A percentile compares a stretch with the other conserved stretches of the same genome.
Evolutionary conservation across 2,888 invertebrate genomes (phyloP).

Genomic region (Lissocephala sabroskyi): DNA sequence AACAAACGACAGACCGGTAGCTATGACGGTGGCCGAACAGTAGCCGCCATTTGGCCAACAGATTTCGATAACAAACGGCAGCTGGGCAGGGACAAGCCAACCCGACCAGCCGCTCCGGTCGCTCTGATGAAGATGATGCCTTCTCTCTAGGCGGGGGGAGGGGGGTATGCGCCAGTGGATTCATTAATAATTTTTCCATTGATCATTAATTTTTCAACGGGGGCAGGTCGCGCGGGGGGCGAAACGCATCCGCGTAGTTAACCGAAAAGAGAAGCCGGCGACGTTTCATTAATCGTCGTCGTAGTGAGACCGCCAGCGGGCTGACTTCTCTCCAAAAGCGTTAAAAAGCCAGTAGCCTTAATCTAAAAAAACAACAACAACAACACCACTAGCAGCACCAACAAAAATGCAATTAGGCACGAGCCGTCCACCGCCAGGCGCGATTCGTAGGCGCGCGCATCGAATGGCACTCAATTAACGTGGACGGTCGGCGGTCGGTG

Average conservation of each 20-base stretch:
- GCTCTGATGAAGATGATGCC: constrained; percentile 10
- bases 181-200: constrained; percentile 54
- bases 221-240: constrained; percentile 13
- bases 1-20: constrained; percentile 1
- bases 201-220: constrained; percentile 63
- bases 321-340: constrained; percentile 7
- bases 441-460: too few relatives aligned
- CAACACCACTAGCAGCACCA: neutral
- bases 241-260: neutral
- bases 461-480: constrained; percentile 26
- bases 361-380: constrained; percentile 1
- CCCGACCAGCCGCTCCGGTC: neutral
- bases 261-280: too few relatives aligned
- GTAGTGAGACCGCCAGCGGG: neutral
- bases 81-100: neutral
- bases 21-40: constrained; percentile 34
- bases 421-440: neutral
- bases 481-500: neutral
- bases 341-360: constrained; percentile 44
- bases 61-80: constrained; percentile 47
- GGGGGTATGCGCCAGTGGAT: constrained; percentile 18
- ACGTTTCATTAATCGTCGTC: constrained; percentile 52
- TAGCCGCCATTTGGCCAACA: constrained; percentile 57
- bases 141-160: constrained; percentile 3
- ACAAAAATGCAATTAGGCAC: constrained; percentile 37